Evolutionary conservation across 2,888 invertebrate genomes (phyloP), one percentile per base, ranked within the genome.

Genomic region (Ferrisia virgata): DNA sequence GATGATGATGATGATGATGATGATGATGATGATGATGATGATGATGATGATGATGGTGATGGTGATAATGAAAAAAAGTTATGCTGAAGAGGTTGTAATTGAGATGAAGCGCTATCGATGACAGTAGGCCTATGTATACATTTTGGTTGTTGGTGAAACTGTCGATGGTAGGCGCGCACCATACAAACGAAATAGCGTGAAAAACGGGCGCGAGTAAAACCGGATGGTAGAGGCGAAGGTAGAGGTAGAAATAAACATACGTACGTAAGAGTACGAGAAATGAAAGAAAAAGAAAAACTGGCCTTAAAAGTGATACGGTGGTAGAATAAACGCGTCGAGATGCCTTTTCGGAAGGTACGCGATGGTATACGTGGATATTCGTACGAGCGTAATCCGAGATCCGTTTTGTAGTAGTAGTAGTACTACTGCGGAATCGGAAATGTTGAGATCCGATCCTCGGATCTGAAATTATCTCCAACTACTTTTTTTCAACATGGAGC

Each of bases 261-360:
- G n/a, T n/a, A n/a, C n/a, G n/a, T n/a, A n/a, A n/a, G n/a, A 43
- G n/a, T 72, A 64, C 11, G 69, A 11, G 31, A 69, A 40, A 40
- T 9, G 33, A 80, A 58, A 9, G 58, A 53, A 58, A 33, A 31
- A 11, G 58, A 58, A 81, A 36, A 84, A 53, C 78, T 76, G 47
- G 78, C 47, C 84, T 53, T 78, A 53, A 78, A 84, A 84, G 78
- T 84, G 78, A 47, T 39, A 18, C 11, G 18, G 39, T 13, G 18
- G 36, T 36, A 22, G 58, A 82, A 25, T 84, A 84, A 78, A 78
- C 79, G 33, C 84, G 53, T 76, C 11, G 69, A 39, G 72, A 18
- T 18, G 72, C 31, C 9, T 25, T 5, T 47, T 53, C 15, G n/a
- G n/a, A n/a, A n/a, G n/a, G n/a, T n/a, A n/a, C n/a, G n/a, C n/a